These are phyloP conservation scores for Zoanthus solanderi DNA, from an alignment of 92 coral and sea anemone species.

Conservation along the genomic window DNA sequence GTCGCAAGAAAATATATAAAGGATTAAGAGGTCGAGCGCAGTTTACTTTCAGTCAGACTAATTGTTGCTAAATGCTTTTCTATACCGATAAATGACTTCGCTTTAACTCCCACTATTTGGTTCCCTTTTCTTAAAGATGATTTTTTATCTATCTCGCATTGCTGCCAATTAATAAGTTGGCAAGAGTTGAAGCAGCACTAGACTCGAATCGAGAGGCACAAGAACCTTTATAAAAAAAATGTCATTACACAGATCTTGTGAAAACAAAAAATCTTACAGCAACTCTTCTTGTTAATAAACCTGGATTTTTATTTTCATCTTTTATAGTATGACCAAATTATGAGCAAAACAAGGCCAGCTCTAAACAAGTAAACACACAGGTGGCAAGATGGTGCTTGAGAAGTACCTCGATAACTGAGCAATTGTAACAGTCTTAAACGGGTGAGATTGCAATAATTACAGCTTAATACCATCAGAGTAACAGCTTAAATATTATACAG, in stretches of 20 bases:
- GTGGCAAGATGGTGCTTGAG: constrained; percentile 45
- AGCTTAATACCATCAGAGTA: constrained; percentile 17
- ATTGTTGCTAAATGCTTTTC: constrained; percentile 16
- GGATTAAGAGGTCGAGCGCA: not conserved
- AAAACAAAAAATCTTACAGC: not conserved
- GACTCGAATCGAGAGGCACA: constrained; percentile 7
- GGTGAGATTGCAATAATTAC: not conserved
- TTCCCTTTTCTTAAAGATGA: not conserved
- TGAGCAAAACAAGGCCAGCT: constrained; percentile 13
- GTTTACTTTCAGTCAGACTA: not conserved
- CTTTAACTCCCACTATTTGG: not conserved
- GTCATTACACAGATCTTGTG: not conserved
- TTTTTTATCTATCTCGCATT: not conserved
- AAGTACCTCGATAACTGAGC: constrained; percentile 13
- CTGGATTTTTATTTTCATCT: not conserved
- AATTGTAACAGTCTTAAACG: constrained; percentile 16
- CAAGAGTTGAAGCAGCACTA: not conserved
- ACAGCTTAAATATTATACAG: constrained; percentile 1
- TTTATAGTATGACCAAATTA: constrained; percentile 10
- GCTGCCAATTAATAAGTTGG: not conserved
- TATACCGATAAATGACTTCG: not conserved
- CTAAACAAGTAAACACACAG: constrained; percentile 29
- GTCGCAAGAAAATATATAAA: constrained; percentile 12
- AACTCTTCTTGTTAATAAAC: constrained; percentile 9
- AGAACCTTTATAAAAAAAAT: not conserved